phyloP scores from a whole-genome alignment of 2,797 vertebrate genomes.

The Gadopsis marmoratus region DNA sequence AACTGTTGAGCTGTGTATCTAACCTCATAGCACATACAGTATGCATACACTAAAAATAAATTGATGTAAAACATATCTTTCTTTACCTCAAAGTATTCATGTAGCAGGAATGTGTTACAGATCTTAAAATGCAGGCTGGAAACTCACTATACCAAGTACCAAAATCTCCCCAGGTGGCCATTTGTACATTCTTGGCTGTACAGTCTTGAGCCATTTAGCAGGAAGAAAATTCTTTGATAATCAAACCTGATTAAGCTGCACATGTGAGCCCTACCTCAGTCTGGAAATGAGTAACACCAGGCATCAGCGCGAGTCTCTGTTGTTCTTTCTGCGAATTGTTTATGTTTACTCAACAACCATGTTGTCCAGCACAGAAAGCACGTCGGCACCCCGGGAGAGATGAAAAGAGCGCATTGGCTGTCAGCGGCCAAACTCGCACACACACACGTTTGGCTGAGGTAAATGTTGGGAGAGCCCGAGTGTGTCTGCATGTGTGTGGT shows the following conservation, averaged over 20 bases:
- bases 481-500: constrained; percentile 20
- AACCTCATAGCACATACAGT: background rate
- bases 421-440: constrained; percentile 45
- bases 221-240: constrained; percentile 63
- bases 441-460: constrained; percentile 45
- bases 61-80: background rate
- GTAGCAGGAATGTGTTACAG: constrained; percentile 4
- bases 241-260: constrained; percentile 61
- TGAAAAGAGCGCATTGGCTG: constrained; percentile 69
- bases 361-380: constrained; percentile 48
- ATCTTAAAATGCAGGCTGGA: constrained; percentile 28
- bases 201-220: constrained; percentile 38
- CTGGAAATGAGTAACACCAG: constrained; percentile 67
- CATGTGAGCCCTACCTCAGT: constrained; percentile 59
- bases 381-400: constrained; percentile 65
- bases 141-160: constrained; percentile 6
- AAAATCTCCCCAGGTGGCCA: constrained; percentile 30
- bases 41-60: background rate
- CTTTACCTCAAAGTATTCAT: background rate
- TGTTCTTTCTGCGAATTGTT: constrained; percentile 61
- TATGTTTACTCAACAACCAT: constrained; percentile 69
- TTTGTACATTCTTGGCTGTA: constrained; percentile 36
- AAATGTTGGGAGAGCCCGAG: constrained; percentile 3
- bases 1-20: background rate
- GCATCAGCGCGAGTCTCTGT: constrained; percentile 30